Evolutionary conservation across 2,113 vertebrate genomes (phyloP).

Genomic region (Plestiodon gilberti): DNA sequence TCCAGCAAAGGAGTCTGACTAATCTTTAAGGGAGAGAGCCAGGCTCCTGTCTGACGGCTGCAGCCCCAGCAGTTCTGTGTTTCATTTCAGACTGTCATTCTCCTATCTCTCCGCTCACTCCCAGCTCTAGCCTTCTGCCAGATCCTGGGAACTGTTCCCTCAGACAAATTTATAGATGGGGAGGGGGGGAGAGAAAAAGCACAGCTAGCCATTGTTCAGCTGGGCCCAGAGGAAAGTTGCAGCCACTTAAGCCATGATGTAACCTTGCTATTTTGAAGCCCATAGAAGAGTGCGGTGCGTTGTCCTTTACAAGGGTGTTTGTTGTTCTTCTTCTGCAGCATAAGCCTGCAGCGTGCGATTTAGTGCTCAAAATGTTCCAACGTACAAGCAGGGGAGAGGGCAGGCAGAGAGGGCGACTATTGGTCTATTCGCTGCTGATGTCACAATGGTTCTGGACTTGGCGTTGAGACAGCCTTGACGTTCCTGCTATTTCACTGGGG

Average conservation of each 20-base stretch:
- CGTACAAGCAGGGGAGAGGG: neutral
- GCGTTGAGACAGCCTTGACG: neutral
- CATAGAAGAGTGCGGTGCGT: slow-evolving; percentile 26
- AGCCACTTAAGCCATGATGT: slow-evolving; percentile 59
- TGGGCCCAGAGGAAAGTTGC: slow-evolving; percentile 4
- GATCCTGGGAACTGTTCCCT: slow-evolving; percentile 73
- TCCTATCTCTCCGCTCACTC: slow-evolving; percentile 81
- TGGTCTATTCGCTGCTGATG: neutral
- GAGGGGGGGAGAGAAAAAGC: slow-evolving; percentile 40
- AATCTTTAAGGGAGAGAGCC: slow-evolving; percentile 84
- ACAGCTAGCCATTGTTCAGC: neutral
- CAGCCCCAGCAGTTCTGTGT: slow-evolving; percentile 86
- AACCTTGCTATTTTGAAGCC: slow-evolving; percentile 48
- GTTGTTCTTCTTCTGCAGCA: no score
- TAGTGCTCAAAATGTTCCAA: neutral
- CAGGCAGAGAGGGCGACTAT: neutral
- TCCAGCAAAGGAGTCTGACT: slow-evolving; percentile 84
- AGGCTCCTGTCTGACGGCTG: slow-evolving; percentile 89
- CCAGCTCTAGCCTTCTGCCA: slow-evolving; percentile 62
- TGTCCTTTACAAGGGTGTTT: no score
- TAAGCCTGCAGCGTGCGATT: neutral
- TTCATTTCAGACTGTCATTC: slow-evolving; percentile 90
- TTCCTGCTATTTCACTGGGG: neutral
- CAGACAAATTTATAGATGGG: slow-evolving; percentile 72
- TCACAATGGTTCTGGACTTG: neutral